A percentile compares a stretch with the other conserved stretches of the same genome.
Conservation (phyloP, 1,140 invertebrate genomes). For the Drosophila lini region DNA sequence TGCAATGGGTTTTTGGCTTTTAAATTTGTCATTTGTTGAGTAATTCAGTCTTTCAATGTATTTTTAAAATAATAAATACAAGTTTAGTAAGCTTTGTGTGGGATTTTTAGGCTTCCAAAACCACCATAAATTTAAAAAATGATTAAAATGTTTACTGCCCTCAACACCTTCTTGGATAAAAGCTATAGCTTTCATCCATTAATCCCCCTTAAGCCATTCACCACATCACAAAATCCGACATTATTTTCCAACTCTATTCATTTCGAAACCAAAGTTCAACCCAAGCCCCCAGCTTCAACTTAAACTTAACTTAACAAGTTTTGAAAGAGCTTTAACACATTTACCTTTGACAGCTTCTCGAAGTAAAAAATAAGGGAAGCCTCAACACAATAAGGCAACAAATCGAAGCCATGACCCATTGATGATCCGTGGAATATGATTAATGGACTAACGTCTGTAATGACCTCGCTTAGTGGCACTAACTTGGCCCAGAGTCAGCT, state of each 20-base stretch:
- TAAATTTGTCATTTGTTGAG: background rate
- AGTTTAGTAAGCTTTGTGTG: background rate
- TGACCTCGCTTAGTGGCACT: slow-evolving; percentile 42
- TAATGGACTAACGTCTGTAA: slow-evolving; percentile 31
- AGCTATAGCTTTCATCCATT: background rate
- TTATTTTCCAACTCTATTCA: slow-evolving; percentile 13
- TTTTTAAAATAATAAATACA: background rate
- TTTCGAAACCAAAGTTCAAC: slow-evolving; percentile 20
- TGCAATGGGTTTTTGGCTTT: background rate
- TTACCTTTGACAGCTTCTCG: slow-evolving; percentile 18
- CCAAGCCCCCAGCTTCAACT: slow-evolving; percentile 19
- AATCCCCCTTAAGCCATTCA: slow-evolving; percentile 5
- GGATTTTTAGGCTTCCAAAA: background rate
- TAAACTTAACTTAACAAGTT: slow-evolving; percentile 24
- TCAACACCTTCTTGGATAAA: slow-evolving; percentile 7
- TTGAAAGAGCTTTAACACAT: slow-evolving; percentile 43
- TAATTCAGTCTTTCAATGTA: background rate
- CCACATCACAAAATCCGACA: background rate
- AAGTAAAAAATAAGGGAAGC: slow-evolving; percentile 14
- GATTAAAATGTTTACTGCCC: background rate
- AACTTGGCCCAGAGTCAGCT: slow-evolving; percentile 21
- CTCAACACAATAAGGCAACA: slow-evolving; percentile 29
- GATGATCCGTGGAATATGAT: slow-evolving; percentile 38
- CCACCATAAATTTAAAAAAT: background rate
- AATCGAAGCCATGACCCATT: slow-evolving; percentile 50